phyloP scores from a whole-genome alignment of 2,113 vertebrate genomes.

The Reinhardtius hippoglossoides region DNA sequence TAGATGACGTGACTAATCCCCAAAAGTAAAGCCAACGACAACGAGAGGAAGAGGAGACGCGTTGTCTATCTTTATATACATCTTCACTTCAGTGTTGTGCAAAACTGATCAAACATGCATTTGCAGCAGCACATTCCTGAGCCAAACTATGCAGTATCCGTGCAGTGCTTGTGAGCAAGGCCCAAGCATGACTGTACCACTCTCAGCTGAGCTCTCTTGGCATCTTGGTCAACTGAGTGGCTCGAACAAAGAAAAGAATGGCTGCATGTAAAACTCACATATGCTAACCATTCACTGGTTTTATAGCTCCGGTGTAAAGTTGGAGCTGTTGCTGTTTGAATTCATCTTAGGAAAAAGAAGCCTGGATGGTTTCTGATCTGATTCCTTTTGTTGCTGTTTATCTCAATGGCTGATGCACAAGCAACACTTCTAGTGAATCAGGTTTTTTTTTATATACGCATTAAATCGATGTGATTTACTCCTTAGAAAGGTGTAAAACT shows the following conservation, averaged over 20 bases:
- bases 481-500: too few relatives aligned
- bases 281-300: not conserved
- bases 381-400: not conserved
- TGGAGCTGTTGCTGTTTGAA: too few relatives aligned
- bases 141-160: constrained; percentile 14
- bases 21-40: too few relatives aligned
- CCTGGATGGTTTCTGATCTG: not conserved
- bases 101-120: not conserved
- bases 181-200: not conserved
- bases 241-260: not conserved
- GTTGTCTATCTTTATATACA: too few relatives aligned
- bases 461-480: too few relatives aligned
- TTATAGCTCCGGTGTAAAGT: constrained; percentile 1
- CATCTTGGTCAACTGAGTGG: not conserved
- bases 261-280: not conserved
- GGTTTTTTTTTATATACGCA: too few relatives aligned
- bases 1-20: too few relatives aligned
- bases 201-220: not conserved
- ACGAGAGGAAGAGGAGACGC: too few relatives aligned
- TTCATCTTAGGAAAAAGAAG: too few relatives aligned
- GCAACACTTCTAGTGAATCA: not conserved
- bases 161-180: not conserved
- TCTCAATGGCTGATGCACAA: not conserved
- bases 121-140: constrained; percentile 13
- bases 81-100: not conserved